Base-by-base conservation (phyloP, 1,140 invertebrate genomes). In the Fopius arisanus region DNA sequence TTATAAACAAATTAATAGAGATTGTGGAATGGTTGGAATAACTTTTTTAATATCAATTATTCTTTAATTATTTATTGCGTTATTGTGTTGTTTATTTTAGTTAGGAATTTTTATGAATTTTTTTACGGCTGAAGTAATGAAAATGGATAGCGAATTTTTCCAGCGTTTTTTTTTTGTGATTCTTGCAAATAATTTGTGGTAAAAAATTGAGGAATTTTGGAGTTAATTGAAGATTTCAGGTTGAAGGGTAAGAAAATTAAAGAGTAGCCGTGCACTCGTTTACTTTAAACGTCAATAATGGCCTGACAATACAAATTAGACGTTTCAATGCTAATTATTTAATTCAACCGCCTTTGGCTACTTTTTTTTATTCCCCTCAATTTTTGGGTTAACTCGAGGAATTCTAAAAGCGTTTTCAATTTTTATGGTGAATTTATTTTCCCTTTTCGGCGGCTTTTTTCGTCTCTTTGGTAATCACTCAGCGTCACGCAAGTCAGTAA, bases 401-500 rank as follows among this genome's bases (percentile, higher is more conserved):
- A 51, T 51, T 21, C 19, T 16, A 51, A 51, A 21, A 19, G 43
- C n/a, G 43, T 51, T 19, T 51, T 51, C 43, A 51, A 51, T 51
- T 51, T 43, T 51, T 51, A 26, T 51, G 43, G 19, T 14, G 19
- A 51, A 19, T 51, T 51, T 51, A 19, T 51, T 51, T 51, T 63
- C 59, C 26, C 26, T 28, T 70, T 40, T 70, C 23, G 51, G 12
- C 16, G 76, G 72, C 75, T 77, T 80, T 77, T 75, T 74, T 41
- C n/a, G n/a, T 41, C 19, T 31, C 69, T 21, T 67, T 51, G 43
- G 67, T 79, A 79, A 79, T 79, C 74, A 76, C 77, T 75, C 71
- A 77, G 71, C 75, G 77, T 80, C 79, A 80, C 79, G 79, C 79
- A 67, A 79, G 70, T 26, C 40, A 26, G 37, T 43, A 21, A 21